phyloP scores from a whole-genome alignment of 2,888 invertebrate genomes.

The Dascillus cervinus region DNA sequence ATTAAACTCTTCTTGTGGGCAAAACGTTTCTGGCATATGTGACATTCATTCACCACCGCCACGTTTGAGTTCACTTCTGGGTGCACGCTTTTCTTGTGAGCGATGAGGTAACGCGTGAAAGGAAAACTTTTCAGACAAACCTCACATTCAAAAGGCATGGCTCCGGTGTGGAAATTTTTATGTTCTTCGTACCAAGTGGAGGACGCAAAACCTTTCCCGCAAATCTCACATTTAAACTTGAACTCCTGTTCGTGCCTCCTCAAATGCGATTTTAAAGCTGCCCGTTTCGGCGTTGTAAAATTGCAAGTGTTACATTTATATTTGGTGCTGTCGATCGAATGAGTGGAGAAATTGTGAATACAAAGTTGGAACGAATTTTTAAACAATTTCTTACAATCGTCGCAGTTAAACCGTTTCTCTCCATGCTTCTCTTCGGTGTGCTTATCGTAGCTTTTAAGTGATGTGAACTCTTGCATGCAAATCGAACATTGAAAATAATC shows the following conservation, averaged over 20 bases:
- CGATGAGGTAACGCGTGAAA: neutral
- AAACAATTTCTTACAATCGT: slow-evolving; percentile 24
- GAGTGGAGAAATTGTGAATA: slow-evolving; percentile 19
- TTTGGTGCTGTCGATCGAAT: slow-evolving; percentile 13
- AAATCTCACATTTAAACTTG: slow-evolving; percentile 10
- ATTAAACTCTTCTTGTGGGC: neutral
- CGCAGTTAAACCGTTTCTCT: slow-evolving; percentile 15
- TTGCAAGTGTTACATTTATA: no score
- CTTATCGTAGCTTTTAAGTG: slow-evolving; percentile 26
- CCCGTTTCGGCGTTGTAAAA: no score
- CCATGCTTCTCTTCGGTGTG: slow-evolving; percentile 27
- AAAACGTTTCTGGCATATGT: neutral
- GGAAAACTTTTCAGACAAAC: neutral
- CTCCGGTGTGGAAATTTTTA: slow-evolving; percentile 1
- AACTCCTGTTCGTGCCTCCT: slow-evolving; percentile 9
- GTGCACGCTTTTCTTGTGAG: neutral
- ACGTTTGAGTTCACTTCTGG: no score
- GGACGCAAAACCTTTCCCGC: slow-evolving; percentile 8
- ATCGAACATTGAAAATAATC: slow-evolving; percentile 24
- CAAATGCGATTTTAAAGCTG: no score
- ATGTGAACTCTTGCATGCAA: slow-evolving; percentile 26
- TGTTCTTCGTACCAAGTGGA: slow-evolving; percentile 1
- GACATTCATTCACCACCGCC: neutral
- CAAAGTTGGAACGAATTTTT: slow-evolving; percentile 21
- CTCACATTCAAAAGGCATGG: slow-evolving; percentile 1